Evolutionary conservation across 2,888 invertebrate species (phyloP), one percentile per base, ranked within the genome.

Genomic region (Melinaea menophilus): DNA sequence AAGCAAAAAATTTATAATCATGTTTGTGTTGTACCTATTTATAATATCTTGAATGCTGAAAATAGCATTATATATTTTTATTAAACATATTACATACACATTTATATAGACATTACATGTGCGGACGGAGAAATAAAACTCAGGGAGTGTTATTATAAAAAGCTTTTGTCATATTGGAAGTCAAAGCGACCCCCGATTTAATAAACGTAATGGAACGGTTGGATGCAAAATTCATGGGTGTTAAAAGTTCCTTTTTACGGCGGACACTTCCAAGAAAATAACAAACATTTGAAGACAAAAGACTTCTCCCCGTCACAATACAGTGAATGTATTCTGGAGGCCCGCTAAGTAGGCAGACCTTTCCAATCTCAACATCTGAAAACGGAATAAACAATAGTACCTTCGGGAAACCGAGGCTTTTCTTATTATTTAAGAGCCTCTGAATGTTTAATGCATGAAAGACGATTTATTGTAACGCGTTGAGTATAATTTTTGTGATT

Each of bases 381-480:
- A 87, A 85, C 82, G 78, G 82, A 81, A 85, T 88, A 86, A 85
- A 87, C 85, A 88, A 86, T 84, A 79, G 82, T 77, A 81, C 83
- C 82, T 84, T 76, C 69, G 79, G 75, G 78, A 68, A 75, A 73
- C 73, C 76, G 74, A 81, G 84, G 83, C 75, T 82, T 84, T 84
- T 82, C 85, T 86, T 88, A 89, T 89, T 88, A 88, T 89, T 89
- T 86, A 88, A 85, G 85, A 83, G 82, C 79, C 73, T 77, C 72
- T 73, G 74, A 73, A 88, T 89, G 88, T 87, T 86, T 89, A 86
- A 89, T 90, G 81, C 84, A 89, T 88, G 85, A 84, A 75, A 69
- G 74, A 76, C 76, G 81, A 86, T 87, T 85, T 88, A 84, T 85
- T 80, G 80, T 83, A 82, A 85, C 79, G 79, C 73, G 75, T 71